Base-by-base conservation (phyloP, 2,113 vertebrate genomes). In the Dendropsophus ebraccatus region DNA sequence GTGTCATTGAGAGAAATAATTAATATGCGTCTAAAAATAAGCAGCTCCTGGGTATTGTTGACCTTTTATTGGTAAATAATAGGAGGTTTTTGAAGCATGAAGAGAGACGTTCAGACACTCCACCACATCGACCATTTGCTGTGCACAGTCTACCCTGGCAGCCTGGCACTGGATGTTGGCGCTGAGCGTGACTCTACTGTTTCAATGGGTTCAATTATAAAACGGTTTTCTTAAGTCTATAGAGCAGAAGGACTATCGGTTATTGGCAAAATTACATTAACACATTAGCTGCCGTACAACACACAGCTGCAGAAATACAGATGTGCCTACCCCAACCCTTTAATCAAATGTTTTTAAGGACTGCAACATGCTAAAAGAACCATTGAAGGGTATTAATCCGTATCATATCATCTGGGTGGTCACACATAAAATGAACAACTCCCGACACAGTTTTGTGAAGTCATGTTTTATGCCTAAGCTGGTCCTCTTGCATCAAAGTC, bases 21-120 rank as follows among this genome's bases (percentile, higher is more conserved):
- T 81, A 81, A 81, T 65, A 47, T 41, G 78, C 78, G 14, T 25
- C 78, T 81, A 81, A 81, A 81, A 81, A 81, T 81, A 81, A 81
- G 60, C 56, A 19, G 58, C 80, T 28, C 45, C n/a, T 32, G 62
- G 80, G 62, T 82, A 82, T 70, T 82, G 28, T 23, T 82, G 80
- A 82, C 80, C 80, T 69, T 67, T 82, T 82, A 70, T 69, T 70
- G 67, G 60, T 70, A 70, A 70, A 82, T 70, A 67, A 67, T 82
- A 11, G 32, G 62, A 50, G 70, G 50, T 45, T 60, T 32, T 30
- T 70, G 80, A 32, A 82, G 80, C 62, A 65, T 81, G 79, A 81
- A 81, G 60, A 60, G 65, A 65, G 25, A 37, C 45, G 23, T 69
- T 30, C 80, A 69, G 41, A 21, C 16, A 35, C 11, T 19, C 25